phyloP scores from a whole-genome alignment of 2,113 vertebrate genomes.

The Grammomys surdaster region DNA sequence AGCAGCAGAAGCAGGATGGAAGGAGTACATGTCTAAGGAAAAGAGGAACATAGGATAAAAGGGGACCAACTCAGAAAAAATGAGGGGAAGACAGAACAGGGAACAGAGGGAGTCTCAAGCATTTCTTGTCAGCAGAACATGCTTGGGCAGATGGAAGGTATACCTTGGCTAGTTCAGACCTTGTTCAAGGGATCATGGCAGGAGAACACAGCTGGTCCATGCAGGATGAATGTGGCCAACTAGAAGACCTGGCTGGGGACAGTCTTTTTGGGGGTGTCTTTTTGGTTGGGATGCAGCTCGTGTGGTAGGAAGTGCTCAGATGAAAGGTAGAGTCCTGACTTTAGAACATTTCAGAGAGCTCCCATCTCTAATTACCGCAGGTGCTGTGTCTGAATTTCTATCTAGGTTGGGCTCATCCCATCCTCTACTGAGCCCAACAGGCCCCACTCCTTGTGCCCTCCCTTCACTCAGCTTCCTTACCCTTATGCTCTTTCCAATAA shows the following conservation, averaged over 20 bases:
- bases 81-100: neutral
- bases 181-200: neutral
- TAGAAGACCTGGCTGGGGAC: neutral
- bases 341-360: constrained; percentile 20
- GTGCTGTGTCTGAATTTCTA: neutral
- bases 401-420: neutral
- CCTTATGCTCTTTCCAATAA: neutral
- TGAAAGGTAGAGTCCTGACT: neutral
- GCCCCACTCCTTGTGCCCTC: neutral
- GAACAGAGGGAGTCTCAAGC: neutral
- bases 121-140: neutral
- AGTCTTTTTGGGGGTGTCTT: neutral
- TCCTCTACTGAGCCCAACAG: neutral
- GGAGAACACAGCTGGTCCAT: neutral
- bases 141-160: neutral
- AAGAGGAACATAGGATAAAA: neutral
- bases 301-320: neutral
- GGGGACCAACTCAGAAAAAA: neutral
- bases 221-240: neutral
- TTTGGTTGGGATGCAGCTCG: neutral
- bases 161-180: constrained; percentile 7
- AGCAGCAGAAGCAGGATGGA: neutral
- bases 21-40: neutral
- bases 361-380: neutral
- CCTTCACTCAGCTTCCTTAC: neutral